Conservation (phyloP, 2,113 vertebrate species). For the Paralichthys olivaceus region DNA sequence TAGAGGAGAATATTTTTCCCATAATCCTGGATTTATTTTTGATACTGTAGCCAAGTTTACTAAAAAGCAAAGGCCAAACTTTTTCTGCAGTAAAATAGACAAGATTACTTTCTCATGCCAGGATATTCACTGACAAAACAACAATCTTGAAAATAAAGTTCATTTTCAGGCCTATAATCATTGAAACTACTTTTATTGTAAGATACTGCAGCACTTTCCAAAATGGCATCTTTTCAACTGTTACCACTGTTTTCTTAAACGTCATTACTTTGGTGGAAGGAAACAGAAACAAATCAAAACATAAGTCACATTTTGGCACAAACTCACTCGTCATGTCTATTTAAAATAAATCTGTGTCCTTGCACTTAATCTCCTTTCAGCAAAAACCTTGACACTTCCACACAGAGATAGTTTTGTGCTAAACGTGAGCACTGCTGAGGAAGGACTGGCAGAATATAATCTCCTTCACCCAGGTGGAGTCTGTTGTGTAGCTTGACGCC, state of each 20-base stretch:
- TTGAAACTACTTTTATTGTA: no score
- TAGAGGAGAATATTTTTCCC: no score
- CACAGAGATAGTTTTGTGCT: constrained; percentile 17
- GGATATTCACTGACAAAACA: no score
- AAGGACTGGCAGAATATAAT: constrained; percentile 52
- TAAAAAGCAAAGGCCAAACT: no score
- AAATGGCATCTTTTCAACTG: background rate
- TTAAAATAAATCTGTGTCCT: constrained; percentile 15
- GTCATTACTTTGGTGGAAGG: background rate
- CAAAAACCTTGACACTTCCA: constrained; percentile 35
- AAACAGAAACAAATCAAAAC: background rate
- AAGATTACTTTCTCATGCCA: no score
- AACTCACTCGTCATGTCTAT: background rate
- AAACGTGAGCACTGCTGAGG: constrained; percentile 32
- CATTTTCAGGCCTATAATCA: no score
- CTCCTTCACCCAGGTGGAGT: constrained; percentile 42
- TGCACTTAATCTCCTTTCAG: constrained; percentile 44
- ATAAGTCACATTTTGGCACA: constrained; percentile 5
- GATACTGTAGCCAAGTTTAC: no score
- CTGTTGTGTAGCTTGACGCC: background rate
- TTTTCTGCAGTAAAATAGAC: no score
- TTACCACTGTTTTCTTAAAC: constrained; percentile 10
- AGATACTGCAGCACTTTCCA: background rate
- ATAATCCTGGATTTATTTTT: no score
- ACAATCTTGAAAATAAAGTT: no score